Conservation (phyloP, 1,140 invertebrate species). For the Drosophila repleta region DNA sequence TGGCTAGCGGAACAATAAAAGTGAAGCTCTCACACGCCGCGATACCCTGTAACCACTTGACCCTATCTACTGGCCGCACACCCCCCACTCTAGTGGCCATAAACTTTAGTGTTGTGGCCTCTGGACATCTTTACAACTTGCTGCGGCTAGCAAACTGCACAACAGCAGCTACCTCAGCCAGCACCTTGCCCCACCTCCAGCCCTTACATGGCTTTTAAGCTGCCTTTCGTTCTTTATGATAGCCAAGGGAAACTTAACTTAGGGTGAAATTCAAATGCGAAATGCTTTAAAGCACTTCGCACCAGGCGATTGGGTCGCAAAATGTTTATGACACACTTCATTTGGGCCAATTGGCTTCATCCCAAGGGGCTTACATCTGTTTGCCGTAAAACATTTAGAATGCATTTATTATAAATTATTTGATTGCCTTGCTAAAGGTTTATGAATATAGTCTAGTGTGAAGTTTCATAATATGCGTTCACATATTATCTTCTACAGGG, state of each 20-base stretch:
- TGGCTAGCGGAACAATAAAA: slow-evolving; percentile 42
- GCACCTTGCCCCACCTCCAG: not conserved
- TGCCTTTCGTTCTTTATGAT: slow-evolving; percentile 24
- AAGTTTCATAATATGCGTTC: no score
- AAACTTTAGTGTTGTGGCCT: slow-evolving; percentile 71
- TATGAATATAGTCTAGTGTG: no score
- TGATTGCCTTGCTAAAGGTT: no score
- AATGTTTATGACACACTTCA: slow-evolving; percentile 52
- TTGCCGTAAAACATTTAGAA: not conserved
- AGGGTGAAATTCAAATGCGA: slow-evolving; percentile 27
- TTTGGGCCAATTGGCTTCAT: slow-evolving; percentile 52
- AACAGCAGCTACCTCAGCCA: slow-evolving; percentile 21
- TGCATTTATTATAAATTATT: no score
- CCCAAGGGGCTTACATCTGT: not conserved
- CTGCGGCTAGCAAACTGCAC: slow-evolving; percentile 47
- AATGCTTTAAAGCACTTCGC: slow-evolving; percentile 23
- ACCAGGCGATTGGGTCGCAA: slow-evolving; percentile 24
- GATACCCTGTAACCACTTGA: not conserved
- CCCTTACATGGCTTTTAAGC: slow-evolving; percentile 33
- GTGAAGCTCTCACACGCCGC: slow-evolving; percentile 9
- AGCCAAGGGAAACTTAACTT: not conserved
- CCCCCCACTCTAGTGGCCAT: slow-evolving; percentile 38
- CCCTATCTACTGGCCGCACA: not conserved
- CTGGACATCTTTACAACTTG: slow-evolving; percentile 70
- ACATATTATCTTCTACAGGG: no score